Evolutionary conservation across 2,797 vertebrate species (phyloP), one percentile per base, ranked within the genome.

Genomic region (Lateolabrax maculatus): DNA sequence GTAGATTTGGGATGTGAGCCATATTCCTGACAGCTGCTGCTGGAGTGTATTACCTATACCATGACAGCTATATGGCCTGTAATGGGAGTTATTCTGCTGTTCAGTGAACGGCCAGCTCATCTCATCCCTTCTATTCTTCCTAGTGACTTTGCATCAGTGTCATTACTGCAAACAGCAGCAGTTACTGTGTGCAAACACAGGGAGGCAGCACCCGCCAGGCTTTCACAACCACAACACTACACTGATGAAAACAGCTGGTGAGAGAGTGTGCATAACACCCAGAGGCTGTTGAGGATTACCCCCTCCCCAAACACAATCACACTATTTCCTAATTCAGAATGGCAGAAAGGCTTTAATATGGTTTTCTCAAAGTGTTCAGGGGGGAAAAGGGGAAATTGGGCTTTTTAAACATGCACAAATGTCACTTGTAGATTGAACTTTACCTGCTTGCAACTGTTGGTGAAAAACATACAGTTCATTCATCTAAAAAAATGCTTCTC

Each of bases 121-220:
- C 31, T 62, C 46, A 70, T 66, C 66, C 12, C 23, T 25, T 31
- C 43, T 70, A 23, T 74, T 65, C 34, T 71, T 66, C 4, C 53
- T 44, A 72, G 55, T 78, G 69, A 77, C 55, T 53, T 57, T 55
- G 75, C 62, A 29, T 75, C 61, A 27, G 43, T 21, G 48, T 73
- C 49, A n/a, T 53, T 49, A 16, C 11, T 36, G 48, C 15, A 2
- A 39, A 21, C 29, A 0, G 74, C 57, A 44, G 88, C 87, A 92
- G 87, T 92, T 81, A 56, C 90, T 4, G 27, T 0, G 23, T 44
- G 84, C 80, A 77, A 88, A 85, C 94, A 91, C 90, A 85, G 73
- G 92, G 92, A 44, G 92, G 93, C 94, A 91, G 93, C 92, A 91
- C 86, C 74, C 27, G 58, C 84, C 85, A 88, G 89, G 68, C 57